Evolutionary conservation across 2,113 vertebrate species (phyloP).

Genomic region (Podarcis cretensis): DNA sequence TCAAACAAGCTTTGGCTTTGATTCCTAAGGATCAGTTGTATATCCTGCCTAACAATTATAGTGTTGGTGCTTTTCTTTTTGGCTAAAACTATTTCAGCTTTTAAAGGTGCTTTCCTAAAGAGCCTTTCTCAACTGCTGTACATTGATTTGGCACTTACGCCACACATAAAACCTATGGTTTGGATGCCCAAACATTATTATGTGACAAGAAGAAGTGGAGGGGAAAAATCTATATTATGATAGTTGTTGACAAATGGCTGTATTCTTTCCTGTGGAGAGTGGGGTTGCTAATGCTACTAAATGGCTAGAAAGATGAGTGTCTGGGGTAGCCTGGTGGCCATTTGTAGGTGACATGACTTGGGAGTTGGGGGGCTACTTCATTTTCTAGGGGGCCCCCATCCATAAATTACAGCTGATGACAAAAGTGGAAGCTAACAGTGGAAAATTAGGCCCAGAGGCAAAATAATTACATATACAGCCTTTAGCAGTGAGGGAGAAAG

Average conservation of each 20-base stretch:
- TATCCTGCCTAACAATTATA: background rate
- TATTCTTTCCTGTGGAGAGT: conserved; percentile 67
- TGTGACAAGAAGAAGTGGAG: conserved; percentile 34
- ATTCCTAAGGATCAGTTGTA: background rate
- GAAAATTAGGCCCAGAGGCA: conserved; percentile 88
- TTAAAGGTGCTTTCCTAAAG: conserved; percentile 29
- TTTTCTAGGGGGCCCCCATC: conserved; percentile 75
- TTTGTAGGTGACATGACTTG: conserved; percentile 79
- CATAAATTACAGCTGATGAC: conserved; percentile 88
- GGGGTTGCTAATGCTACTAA: conserved; percentile 75
- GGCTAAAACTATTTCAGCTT: background rate
- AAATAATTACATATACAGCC: conserved; percentile 92
- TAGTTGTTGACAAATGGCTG: conserved; percentile 76
- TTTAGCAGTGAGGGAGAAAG: conserved; percentile 85
- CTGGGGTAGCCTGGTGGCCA: conserved; percentile 73
- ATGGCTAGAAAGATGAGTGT: conserved; percentile 74
- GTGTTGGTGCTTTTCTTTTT: accelerated
- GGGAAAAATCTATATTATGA: conserved; percentile 67
- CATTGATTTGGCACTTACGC: conserved; percentile 61
- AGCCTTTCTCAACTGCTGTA: conserved; percentile 40
- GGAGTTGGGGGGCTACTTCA: conserved; percentile 72
- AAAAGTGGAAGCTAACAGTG: conserved; percentile 85
- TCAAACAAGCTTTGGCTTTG: accelerated
- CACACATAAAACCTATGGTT: conserved; percentile 51
- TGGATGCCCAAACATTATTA: conserved; percentile 65